phyloP scores from a whole-genome alignment of 2,113 vertebrate genomes.

The Serinus canaria region DNA sequence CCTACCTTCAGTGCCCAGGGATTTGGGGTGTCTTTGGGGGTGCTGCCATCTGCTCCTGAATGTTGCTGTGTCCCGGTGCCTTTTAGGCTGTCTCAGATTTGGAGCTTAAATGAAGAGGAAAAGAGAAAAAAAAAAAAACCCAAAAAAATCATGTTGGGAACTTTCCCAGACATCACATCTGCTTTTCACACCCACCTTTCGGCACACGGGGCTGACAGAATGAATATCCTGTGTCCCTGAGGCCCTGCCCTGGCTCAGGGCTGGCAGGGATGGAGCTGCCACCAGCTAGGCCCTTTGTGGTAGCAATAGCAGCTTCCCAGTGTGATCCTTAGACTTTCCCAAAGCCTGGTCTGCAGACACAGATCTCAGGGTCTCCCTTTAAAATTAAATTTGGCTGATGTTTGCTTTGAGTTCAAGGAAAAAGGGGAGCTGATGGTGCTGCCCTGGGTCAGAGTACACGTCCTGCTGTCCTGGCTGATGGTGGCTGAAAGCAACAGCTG shows the following conservation, averaged over 20 bases:
- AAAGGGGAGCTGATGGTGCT: neutral
- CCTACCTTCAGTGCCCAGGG: neutral
- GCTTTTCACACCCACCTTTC: neutral
- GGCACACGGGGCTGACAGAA: fast-evolving
- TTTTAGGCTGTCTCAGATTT: neutral
- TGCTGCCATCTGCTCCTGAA: neutral
- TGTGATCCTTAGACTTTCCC: fast-evolving
- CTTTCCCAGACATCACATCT: neutral
- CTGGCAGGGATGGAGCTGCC: neutral
- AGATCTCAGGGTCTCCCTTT: fast-evolving
- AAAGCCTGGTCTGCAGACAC: neutral
- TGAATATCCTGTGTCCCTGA: fast-evolving
- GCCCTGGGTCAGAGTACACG: fast-evolving
- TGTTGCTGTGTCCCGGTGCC: neutral
- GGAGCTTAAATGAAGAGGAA: neutral
- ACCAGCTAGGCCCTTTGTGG: too few species aligned
- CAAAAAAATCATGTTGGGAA: neutral
- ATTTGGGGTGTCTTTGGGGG: neutral
- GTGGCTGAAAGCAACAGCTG: neutral
- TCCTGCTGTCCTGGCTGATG: neutral
- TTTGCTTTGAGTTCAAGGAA: neutral
- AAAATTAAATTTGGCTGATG: neutral
- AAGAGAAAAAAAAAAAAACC: neutral
- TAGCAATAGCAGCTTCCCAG: fast-evolving
- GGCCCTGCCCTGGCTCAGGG: neutral